Conservation (phyloP, 2,888 invertebrate genomes). For the Galerucella nymphaeae region DNA sequence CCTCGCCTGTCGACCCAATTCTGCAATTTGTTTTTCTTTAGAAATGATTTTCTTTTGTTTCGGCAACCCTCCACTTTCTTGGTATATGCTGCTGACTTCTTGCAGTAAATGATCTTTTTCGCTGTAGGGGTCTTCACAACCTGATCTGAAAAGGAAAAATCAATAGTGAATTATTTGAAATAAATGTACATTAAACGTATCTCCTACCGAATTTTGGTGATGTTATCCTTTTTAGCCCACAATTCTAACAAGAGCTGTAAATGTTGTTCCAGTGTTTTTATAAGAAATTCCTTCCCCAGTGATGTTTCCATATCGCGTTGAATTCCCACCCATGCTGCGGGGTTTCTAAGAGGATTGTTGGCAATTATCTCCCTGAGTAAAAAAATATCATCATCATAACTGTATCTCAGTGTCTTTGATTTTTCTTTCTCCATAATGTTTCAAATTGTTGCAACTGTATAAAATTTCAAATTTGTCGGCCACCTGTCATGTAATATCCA, state of each 20-base stretch:
- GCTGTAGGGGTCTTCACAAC: constrained; percentile 24
- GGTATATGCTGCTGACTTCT: constrained; percentile 23
- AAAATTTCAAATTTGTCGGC: not conserved
- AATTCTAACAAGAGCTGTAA: constrained; percentile 23
- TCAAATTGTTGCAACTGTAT: not conserved
- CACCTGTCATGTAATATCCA: constrained; percentile 1
- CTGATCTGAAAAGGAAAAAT: constrained; percentile 21
- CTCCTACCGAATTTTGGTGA: constrained; percentile 22
- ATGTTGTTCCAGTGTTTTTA: constrained; percentile 23
- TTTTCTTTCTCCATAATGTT: constrained; percentile 2
- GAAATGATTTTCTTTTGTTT: constrained; percentile 8
- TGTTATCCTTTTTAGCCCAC: constrained; percentile 7
- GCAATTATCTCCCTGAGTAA: constrained; percentile 11
- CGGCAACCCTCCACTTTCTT: constrained; percentile 13
- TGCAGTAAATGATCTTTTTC: constrained; percentile 27
- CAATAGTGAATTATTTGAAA: constrained; percentile 9
- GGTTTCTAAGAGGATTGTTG: constrained; percentile 23
- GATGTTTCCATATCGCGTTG: constrained; percentile 17
- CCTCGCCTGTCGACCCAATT: constrained; percentile 25
- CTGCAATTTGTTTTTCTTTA: constrained; percentile 17
- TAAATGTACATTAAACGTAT: constrained; percentile 12
- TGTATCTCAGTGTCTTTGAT: constrained; percentile 5
- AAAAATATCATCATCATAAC: constrained; percentile 14
- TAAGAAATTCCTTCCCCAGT: constrained; percentile 8
- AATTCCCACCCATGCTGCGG: constrained; percentile 21